Conservation (phyloP, 2,888 invertebrate species). For the Blastobasis adustella region DNA sequence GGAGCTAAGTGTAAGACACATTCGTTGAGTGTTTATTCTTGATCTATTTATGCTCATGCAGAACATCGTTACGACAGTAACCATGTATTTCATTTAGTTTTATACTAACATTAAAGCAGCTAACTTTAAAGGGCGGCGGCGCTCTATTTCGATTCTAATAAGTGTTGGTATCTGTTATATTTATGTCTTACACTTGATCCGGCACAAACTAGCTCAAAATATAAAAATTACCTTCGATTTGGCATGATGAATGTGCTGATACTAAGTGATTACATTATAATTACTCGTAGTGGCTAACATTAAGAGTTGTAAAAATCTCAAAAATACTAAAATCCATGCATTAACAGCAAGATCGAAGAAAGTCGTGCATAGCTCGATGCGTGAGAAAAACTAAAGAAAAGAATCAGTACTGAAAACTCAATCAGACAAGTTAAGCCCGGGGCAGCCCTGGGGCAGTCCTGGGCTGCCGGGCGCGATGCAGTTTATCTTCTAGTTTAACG, state of each 20-base stretch:
- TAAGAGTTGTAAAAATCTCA: slow-evolving; percentile 48
- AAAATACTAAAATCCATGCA: slow-evolving; percentile 64
- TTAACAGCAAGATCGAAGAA: slow-evolving; percentile 65
- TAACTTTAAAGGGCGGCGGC: slow-evolving; percentile 31
- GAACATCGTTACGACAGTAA: slow-evolving; percentile 35
- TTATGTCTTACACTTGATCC: slow-evolving; percentile 65
- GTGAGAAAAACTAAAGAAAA: slow-evolving; percentile 66
- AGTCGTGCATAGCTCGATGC: slow-evolving; percentile 73
- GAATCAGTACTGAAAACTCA: slow-evolving; percentile 42
- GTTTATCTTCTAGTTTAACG: slow-evolving; percentile 46
- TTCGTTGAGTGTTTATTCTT: slow-evolving; percentile 28
- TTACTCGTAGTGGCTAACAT: slow-evolving; percentile 58
- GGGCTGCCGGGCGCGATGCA: slow-evolving; percentile 42
- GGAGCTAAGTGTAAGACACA: slow-evolving; percentile 66
- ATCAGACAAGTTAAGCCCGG: slow-evolving; percentile 36
- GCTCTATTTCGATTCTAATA: slow-evolving; percentile 22
- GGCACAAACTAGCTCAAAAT: slow-evolving; percentile 40
- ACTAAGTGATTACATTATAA: slow-evolving; percentile 63
- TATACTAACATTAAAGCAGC: slow-evolving; percentile 10
- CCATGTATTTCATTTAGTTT: neutral
- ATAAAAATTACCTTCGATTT: slow-evolving; percentile 53
- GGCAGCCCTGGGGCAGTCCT: slow-evolving; percentile 33
- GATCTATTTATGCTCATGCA: slow-evolving; percentile 52
- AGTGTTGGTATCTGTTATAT: slow-evolving; percentile 17
- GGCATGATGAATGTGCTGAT: slow-evolving; percentile 69